phyloP scores from a whole-genome alignment of 2,113 vertebrate species.

The Syngnathus typhle region DNA sequence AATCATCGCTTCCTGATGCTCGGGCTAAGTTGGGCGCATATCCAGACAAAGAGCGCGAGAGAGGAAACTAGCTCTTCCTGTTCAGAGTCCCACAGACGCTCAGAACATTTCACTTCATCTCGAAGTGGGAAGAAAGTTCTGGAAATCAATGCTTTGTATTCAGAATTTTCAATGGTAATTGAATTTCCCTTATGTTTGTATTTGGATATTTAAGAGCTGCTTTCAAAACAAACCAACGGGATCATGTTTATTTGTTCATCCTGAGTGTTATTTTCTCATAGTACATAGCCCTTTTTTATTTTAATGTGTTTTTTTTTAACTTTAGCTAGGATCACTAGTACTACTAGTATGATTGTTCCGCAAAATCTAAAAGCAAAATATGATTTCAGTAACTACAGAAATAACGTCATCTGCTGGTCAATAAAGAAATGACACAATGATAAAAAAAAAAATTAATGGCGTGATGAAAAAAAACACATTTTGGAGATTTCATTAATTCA shows the following conservation, averaged over 20 bases:
- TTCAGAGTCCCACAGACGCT: slow-evolving; percentile 37
- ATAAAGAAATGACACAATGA: background rate
- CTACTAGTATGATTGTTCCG: background rate
- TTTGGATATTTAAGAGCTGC: background rate
- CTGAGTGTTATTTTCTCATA: background rate
- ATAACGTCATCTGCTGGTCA: slow-evolving; percentile 34
- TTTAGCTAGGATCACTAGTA: background rate
- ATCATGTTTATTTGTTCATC: background rate
- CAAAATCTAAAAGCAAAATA: background rate
- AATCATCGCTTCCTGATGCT: slow-evolving; percentile 53
- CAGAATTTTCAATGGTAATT: background rate
- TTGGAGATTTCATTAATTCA: no score
- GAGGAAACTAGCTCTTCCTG: slow-evolving; percentile 66
- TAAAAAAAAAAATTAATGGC: no score
- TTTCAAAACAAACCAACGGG: background rate
- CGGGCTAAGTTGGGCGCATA: slow-evolving; percentile 36
- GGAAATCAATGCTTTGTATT: background rate
- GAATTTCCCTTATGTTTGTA: background rate
- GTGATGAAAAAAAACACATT: no score
- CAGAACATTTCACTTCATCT: background rate
- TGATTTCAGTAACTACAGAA: background rate
- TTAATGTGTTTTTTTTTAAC: no score
- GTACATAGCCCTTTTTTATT: no score
- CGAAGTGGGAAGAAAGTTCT: background rate
- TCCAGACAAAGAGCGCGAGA: slow-evolving; percentile 7